Percentiles rank a stretch among this genome's conserved stretches.
phyloP scores from a whole-genome alignment of 2,888 invertebrate genomes.

The Bombyx huttoni region DNA sequence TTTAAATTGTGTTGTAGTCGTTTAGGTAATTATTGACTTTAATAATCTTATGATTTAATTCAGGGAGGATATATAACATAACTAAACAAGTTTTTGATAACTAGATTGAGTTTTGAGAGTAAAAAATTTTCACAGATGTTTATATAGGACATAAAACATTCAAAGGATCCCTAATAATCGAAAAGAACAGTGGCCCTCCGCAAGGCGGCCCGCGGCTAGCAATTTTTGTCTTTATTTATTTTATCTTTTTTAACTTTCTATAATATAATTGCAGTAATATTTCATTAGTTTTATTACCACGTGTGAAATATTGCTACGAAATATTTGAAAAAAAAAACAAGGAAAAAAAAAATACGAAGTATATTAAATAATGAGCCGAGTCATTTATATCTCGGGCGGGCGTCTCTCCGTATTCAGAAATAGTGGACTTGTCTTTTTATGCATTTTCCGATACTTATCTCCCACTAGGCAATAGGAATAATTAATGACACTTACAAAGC shows the following conservation, averaged over 20 bases:
- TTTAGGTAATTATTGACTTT: too few relatives aligned
- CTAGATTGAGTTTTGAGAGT: too few relatives aligned
- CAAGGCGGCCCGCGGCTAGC: constrained; percentile 36
- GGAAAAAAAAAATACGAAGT: neutral
- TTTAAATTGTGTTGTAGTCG: too few relatives aligned
- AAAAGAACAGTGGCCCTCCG: constrained; percentile 62
- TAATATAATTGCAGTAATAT: constrained; percentile 56
- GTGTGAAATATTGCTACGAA: constrained; percentile 36
- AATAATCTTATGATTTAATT: too few relatives aligned
- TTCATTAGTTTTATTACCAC: constrained; percentile 38
- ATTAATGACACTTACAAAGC: constrained; percentile 2
- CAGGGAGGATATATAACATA: too few relatives aligned
- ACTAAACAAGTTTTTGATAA: too few relatives aligned
- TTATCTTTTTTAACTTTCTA: constrained; percentile 37
- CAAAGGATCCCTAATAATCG: constrained; percentile 21
- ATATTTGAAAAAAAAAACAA: neutral
- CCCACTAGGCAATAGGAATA: constrained; percentile 1
- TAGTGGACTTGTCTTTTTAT: neutral
- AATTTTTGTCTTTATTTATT: constrained; percentile 46
- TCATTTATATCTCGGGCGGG: constrained; percentile 1
- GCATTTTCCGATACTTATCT: constrained; percentile 1
- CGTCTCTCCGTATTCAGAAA: neutral
- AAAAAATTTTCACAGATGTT: neutral
- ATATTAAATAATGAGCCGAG: constrained; percentile 2
- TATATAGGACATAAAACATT: neutral